These are phyloP conservation scores for Suricata suricatta DNA, from an alignment of 2,113 vertebrate genomes.

Conservation along the genomic window DNA sequence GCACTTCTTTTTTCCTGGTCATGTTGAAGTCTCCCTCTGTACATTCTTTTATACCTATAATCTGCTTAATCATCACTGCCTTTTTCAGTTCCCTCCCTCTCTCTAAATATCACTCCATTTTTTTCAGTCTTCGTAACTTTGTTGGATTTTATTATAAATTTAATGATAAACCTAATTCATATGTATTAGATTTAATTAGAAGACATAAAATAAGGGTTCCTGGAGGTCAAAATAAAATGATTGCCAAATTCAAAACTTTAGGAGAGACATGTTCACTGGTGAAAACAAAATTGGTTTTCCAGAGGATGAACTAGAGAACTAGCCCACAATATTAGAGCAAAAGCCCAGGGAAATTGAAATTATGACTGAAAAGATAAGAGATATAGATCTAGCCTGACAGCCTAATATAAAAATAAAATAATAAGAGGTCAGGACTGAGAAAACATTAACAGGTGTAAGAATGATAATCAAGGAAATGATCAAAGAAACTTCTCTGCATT, in stretches of 20 bases:
- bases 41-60: not conserved
- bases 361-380: slow-evolving; percentile 5
- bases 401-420: not conserved
- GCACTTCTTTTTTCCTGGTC: not conserved
- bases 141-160: slow-evolving; percentile 29
- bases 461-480: not conserved
- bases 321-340: not conserved
- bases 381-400: not conserved
- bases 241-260: slow-evolving; percentile 5
- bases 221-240: not conserved
- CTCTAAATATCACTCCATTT: not conserved
- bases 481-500: not conserved
- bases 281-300: slow-evolving; percentile 19
- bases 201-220: not conserved
- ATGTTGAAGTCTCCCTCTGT: not conserved
- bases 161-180: not conserved
- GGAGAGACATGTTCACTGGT: not conserved
- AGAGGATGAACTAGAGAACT: not conserved
- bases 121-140: slow-evolving; percentile 6
- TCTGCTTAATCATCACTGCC: not conserved
- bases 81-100: not conserved
- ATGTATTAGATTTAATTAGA: not conserved
- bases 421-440: not conserved
- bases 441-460: not conserved
- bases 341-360: not conserved